phyloP scores from a whole-genome alignment of 2,888 invertebrate species.

The Euplexia lucipara region DNA sequence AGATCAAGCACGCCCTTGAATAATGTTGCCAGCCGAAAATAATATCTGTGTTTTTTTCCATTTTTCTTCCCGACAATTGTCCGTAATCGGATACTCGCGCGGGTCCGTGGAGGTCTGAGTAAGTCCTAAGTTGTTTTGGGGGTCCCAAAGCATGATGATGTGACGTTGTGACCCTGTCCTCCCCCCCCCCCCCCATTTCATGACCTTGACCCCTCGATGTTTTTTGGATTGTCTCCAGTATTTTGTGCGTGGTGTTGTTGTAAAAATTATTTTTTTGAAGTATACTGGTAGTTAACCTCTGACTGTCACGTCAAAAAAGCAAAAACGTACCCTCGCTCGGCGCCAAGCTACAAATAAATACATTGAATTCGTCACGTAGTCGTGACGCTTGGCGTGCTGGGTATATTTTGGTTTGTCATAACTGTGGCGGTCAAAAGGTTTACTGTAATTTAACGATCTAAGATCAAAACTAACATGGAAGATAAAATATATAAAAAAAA shows the following conservation, averaged over 20 bases:
- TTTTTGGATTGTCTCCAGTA: slow-evolving; percentile 58
- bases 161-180: slow-evolving; percentile 58
- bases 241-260: slow-evolving; percentile 59
- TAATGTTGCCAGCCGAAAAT: slow-evolving; percentile 75
- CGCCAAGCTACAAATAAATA: too few relatives aligned
- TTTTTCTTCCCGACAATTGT: slow-evolving; percentile 84
- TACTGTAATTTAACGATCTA: too few relatives aligned
- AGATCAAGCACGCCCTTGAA: slow-evolving; percentile 65
- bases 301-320: too few relatives aligned
- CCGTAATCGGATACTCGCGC: slow-evolving; percentile 89
- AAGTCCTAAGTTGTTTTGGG: slow-evolving; percentile 79
- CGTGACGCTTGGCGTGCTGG: too few relatives aligned
- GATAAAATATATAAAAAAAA: too few relatives aligned
- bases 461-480: too few relatives aligned
- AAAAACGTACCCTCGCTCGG: too few relatives aligned
- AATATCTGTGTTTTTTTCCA: slow-evolving; percentile 86
- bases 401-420: too few relatives aligned
- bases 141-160: slow-evolving; percentile 74
- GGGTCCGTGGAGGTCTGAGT: slow-evolving; percentile 89
- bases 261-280: slow-evolving; percentile 41
- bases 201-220: slow-evolving; percentile 54
- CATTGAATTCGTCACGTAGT: too few relatives aligned
- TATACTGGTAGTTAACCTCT: slow-evolving; percentile 5
- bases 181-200: slow-evolving; percentile 46
- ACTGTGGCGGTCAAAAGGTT: too few relatives aligned